Conservation (phyloP, 2,888 invertebrate genomes). For the Chymomyza amoena region DNA sequence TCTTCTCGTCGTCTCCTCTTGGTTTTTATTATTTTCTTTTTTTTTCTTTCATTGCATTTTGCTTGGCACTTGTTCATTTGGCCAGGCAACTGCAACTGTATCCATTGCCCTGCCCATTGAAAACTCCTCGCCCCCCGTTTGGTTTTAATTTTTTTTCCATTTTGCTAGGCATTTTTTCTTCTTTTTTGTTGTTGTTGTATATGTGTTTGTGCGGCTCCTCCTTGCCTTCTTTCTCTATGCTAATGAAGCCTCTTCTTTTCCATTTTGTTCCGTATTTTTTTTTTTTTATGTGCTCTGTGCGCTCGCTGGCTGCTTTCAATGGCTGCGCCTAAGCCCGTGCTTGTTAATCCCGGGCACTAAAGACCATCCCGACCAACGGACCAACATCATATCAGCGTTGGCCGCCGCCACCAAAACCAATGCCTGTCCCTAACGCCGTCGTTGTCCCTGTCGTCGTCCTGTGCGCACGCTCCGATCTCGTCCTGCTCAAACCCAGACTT, state of each 20-base stretch:
- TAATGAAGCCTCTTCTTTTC: constrained; percentile 70
- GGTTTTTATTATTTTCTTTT: too few species aligned
- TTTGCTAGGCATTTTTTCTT: constrained; percentile 27
- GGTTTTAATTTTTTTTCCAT: constrained; percentile 16
- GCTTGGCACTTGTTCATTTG: constrained; percentile 69
- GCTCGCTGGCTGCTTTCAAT: constrained; percentile 4
- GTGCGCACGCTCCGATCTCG: constrained; percentile 34
- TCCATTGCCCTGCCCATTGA: constrained; percentile 38
- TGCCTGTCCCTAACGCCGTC: not conserved
- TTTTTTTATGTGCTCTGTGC: constrained; percentile 5
- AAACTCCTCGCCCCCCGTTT: not conserved
- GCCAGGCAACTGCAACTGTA: constrained; percentile 59
- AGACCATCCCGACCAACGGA: constrained; percentile 43
- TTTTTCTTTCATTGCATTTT: constrained; percentile 44
- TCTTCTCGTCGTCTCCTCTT: not conserved
- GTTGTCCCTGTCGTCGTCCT: not conserved
- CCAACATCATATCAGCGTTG: not conserved
- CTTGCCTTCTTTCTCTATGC: constrained; percentile 48
- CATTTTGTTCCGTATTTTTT: constrained; percentile 16
- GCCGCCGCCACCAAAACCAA: constrained; percentile 20
- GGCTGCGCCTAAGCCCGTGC: constrained; percentile 61
- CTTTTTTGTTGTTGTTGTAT: not conserved
- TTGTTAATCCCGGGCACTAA: constrained; percentile 70
- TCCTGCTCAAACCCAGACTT: not conserved
- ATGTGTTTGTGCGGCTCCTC: constrained; percentile 1